Base-by-base conservation (phyloP, 64 coral and sea anemone species). In the Montipora sp. region DNA sequence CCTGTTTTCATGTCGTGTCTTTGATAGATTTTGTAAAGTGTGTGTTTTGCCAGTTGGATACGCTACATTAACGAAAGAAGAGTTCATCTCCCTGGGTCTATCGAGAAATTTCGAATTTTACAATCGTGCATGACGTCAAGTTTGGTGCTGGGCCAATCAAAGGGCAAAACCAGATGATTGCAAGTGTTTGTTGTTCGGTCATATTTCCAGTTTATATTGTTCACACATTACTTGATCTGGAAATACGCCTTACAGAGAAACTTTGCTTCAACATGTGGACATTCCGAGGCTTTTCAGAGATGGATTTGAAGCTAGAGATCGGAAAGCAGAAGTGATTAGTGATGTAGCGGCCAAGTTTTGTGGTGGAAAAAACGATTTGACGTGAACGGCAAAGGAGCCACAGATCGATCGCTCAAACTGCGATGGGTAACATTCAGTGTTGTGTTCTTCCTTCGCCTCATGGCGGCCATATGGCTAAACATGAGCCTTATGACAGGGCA, bases 371-470 rank as follows among this genome's bases (percentile, higher is more conserved):
- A 24, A 7, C 14, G 79, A 81, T 5, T 22, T 81, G 19, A 15
- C 23, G 22, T 66, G 61, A 58, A 24, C 55, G 57, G 43, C 43
- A 12, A 68, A 60, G 11, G 75, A 16, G 19, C 46, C 9, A 19
- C 46, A 5, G 3, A 16, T 6, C 66, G 58, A 65, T 44, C 67
- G 47, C 10, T 47, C 55, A 18, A 12, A 59, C 55, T 21, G 77
- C 73, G 15, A 99, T 99, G 98, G 98, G 98, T 65, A 99, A 99
- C 75, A 99, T 96, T 60, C 91, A 94, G 2, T 99, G 98, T 66
- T 99, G 98, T 96, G 91, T 99, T 72, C 58, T 95, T 73, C 98
- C 94, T 76, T 93, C 91, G 53, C 91, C 94, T 61, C 92, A 86
- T 20, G 92, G 86, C n/a, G 87, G 90, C 74, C 81, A 81, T 88